A percentile compares a stretch with the other conserved stretches of the same genome.
These are phyloP conservation scores for Sialis fuliginosa DNA, from an alignment of 2,888 invertebrate species.

Conservation along the genomic window DNA sequence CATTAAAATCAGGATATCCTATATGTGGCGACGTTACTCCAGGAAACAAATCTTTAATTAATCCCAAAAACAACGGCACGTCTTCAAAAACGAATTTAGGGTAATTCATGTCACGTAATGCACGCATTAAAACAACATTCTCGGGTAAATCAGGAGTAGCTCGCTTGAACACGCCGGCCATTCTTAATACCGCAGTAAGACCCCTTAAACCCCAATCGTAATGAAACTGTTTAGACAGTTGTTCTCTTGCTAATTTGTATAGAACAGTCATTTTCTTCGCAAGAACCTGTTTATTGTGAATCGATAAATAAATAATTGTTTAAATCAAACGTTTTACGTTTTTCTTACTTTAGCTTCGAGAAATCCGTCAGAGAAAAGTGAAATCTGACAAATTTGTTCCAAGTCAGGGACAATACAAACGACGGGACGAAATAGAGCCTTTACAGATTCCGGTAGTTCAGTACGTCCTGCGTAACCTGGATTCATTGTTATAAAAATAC, in stretches of 20 bases:
- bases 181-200: slow-evolving; percentile 75
- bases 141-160: slow-evolving; percentile 64
- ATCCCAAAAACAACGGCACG: slow-evolving; percentile 72
- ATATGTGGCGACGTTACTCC: slow-evolving; percentile 78
- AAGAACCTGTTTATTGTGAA: slow-evolving; percentile 31
- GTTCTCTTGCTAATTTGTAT: slow-evolving; percentile 71
- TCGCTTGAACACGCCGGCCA: slow-evolving; percentile 77
- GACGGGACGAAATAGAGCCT: slow-evolving; percentile 79
- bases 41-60: slow-evolving; percentile 80
- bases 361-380: slow-evolving; percentile 84
- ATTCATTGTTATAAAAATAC: slow-evolving; percentile 92
- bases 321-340: background rate
- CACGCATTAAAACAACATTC: slow-evolving; percentile 77
- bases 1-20: slow-evolving; percentile 72
- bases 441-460: slow-evolving; percentile 82
- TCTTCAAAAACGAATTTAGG: slow-evolving; percentile 89
- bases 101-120: slow-evolving; percentile 80
- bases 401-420: slow-evolving; percentile 84
- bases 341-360: slow-evolving; percentile 57
- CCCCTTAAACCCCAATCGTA: slow-evolving; percentile 89
- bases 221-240: slow-evolving; percentile 81
- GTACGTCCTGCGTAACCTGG: slow-evolving; percentile 86
- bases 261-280: slow-evolving; percentile 90
- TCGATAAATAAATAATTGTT: slow-evolving; percentile 12
- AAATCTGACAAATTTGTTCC: slow-evolving; percentile 83